Evolutionary conservation across 37 sponge, comb jelly and placozoan genomes (phyloP), one percentile per base, ranked within the genome.

Genomic region (Dysidea cf. avara): DNA sequence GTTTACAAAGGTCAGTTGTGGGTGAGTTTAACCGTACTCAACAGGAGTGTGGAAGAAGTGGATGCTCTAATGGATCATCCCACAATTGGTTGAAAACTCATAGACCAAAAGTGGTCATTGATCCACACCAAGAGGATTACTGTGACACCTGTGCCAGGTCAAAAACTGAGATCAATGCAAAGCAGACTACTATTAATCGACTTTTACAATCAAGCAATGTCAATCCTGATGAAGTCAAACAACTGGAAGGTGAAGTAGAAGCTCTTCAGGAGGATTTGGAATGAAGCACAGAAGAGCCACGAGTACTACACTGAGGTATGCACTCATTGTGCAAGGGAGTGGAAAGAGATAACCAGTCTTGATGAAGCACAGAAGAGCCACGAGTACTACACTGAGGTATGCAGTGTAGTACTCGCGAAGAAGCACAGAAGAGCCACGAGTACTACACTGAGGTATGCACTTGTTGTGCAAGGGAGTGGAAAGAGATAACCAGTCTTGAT

Each of bases 171-270:
- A 71, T 80, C 43, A 53, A 64, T 56, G 64, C 81, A 11, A 71
- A 72, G 72, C 68, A 81, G 37, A 81, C 82, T 0, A 81, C 81
- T 5, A 34, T 81, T 0, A 81, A 81, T 34, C 61, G 82, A 30
- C 14, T 81, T 13, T 56, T 52, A 37, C 82, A 81, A 65, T 30
- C 74, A 54, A 67, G 50, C 20, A 26, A 21, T 13, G 74, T 74
- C 40, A 7, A 25, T 24, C n/a, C n/a, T n/a, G n/a, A n/a, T n/a
- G n/a, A n/a, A n/a, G n/a, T n/a, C n/a, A n/a, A n/a, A n/a, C n/a
- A 35, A 51, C 69, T 78, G 7, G 51, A 72, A 24, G 64, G 61
- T 40, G 64, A 80, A 32, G 14, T 16, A 1, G 16, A 3, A 38
- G 64, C 5, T 56, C 61, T 13, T 17, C 29, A 49, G 28, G 39